Percentiles rank a stretch among this genome's conserved stretches.
Conservation (phyloP, 2,797 vertebrate genomes). For the Tinamus major region DNA sequence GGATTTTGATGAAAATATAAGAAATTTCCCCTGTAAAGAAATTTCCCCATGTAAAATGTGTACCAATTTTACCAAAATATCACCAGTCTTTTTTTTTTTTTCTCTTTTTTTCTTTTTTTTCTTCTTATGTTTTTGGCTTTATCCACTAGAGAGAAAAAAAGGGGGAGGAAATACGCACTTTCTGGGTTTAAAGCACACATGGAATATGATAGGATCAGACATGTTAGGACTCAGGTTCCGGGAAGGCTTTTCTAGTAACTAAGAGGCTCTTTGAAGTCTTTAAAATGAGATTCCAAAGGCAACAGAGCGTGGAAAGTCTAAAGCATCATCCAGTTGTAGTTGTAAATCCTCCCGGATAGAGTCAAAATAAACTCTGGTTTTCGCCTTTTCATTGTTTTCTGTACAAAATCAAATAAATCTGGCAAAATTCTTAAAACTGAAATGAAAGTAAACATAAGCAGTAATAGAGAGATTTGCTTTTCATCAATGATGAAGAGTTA, state of each 20-base stretch:
- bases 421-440: not conserved
- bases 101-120: too few species aligned
- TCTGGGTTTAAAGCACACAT: constrained; percentile 41
- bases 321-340: constrained; percentile 40
- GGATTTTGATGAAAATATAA: not conserved
- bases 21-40: not conserved
- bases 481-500: not conserved
- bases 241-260: constrained; percentile 62
- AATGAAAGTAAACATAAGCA: not conserved
- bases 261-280: constrained; percentile 67
- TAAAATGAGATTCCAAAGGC: constrained; percentile 70
- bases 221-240: constrained; percentile 57
- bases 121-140: not conserved
- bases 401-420: not conserved
- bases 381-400: not conserved
- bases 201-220: constrained; percentile 68
- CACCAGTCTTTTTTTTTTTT: not conserved
- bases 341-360: constrained; percentile 50
- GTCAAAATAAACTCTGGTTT: constrained; percentile 25
- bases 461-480: not conserved
- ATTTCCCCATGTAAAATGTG: not conserved
- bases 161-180: constrained; percentile 24
- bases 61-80: not conserved
- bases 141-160: not conserved
- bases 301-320: constrained; percentile 67